phyloP scores from a whole-genome alignment of 2,113 vertebrate species.

The Erinaceus europaeus region DNA sequence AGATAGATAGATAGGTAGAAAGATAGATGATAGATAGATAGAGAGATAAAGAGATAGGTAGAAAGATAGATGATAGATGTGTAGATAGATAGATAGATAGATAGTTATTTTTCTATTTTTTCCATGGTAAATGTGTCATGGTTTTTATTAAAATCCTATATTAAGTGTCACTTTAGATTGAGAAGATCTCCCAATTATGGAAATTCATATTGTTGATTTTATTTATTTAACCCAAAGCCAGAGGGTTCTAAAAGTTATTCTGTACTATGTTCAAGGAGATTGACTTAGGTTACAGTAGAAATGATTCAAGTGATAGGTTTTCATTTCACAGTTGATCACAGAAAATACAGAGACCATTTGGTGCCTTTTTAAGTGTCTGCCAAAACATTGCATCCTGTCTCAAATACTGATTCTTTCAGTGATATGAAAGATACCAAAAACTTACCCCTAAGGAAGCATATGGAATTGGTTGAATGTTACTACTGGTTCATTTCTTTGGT shows the following conservation, averaged over 20 bases:
- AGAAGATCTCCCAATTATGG: not conserved
- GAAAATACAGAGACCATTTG: conserved; percentile 71
- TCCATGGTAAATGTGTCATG: no score
- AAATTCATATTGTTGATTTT: conserved; percentile 36
- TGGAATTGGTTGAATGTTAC: conserved; percentile 57
- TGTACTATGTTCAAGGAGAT: conserved; percentile 40
- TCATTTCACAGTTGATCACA: conserved; percentile 74
- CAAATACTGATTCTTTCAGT: conserved; percentile 67
- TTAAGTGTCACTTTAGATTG: not conserved
- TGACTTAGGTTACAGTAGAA: conserved; percentile 56
- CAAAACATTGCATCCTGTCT: conserved; percentile 67
- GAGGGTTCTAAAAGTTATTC: conserved; percentile 54
- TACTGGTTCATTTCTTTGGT: conserved; percentile 37
- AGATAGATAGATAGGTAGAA: no score
- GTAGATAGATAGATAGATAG: no score
- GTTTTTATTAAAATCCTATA: no score
- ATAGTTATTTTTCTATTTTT: no score
- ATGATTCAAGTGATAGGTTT: conserved; percentile 67
- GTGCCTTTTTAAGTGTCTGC: conserved; percentile 69
- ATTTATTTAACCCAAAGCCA: conserved; percentile 40
- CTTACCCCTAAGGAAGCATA: conserved; percentile 37
- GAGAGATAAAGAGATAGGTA: no score
- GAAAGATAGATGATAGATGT: no score
- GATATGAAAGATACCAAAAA: conserved; percentile 44
- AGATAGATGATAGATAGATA: no score